Evolutionary conservation across 1,140 invertebrate species (phyloP), one percentile per base, ranked within the genome.

Genomic region (Myzus persicae): DNA sequence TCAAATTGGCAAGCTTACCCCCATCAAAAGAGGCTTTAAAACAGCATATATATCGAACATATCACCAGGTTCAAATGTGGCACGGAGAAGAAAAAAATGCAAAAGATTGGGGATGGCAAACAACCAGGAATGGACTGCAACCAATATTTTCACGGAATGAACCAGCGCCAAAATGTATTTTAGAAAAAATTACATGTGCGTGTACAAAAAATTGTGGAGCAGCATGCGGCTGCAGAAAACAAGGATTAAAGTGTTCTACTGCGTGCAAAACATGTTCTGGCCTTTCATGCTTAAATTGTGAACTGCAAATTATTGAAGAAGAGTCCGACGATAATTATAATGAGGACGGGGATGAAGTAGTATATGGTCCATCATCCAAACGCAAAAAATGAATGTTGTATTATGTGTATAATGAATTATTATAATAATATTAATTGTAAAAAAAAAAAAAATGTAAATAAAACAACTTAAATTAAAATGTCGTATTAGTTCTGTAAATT

Each of bases 21-120:
- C 93, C 94, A n/a, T 93, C 91, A 59, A 91, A 91, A 91, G 94
- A 67, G 90, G 94, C 94, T 85, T 93, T 94, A 81, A 91, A 88
- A 91, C 93, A 94, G 84, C 94, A 94, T 94, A 90, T 40, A 76
- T 94, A 93, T 36, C 93, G 94, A 93, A 88, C 93, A 36, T 94
- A 94, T 92, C 93, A 94, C 81, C 94, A 94, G 84, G 91, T 94
- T 89, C 94, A 94, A 88, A 46, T 94, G 46, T 94, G 94, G 94
- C 48, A 89, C 20, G 93, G 90, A 85, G 85, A 94, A 42, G 94
- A 94, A 93, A 91, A 91, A 42, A 54, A 54, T 91, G 2, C 26
- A 1, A 91, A 40, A 59, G 90, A 91, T 42, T 91, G 93, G 94
- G 94, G 94, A 88, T 94, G 94, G 94, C 93, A 94, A 54, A 92